Evolutionary conservation across 1,140 invertebrate genomes (phyloP).

Genomic region (Parapsyche elsis): DNA sequence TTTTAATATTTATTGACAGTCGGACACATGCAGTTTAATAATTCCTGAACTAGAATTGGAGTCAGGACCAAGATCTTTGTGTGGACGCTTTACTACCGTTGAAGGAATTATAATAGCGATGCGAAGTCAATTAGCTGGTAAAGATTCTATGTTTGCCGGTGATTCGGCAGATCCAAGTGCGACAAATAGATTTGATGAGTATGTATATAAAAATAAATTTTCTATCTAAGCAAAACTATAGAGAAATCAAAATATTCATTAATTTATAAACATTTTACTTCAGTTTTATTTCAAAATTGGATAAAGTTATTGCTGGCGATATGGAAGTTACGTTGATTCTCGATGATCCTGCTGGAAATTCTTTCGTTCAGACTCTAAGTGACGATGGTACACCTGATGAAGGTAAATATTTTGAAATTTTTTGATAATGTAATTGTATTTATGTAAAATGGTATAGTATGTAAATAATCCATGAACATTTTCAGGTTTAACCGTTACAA

Average conservation of each 20-base stretch:
- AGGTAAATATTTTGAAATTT: conserved; percentile 43
- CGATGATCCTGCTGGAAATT: conserved; percentile 97
- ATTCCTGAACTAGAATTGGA: conserved; percentile 94
- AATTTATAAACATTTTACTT: not conserved
- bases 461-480: not conserved
- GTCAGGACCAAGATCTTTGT: conserved; percentile 84
- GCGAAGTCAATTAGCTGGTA: conserved; percentile 74
- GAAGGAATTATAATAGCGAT: conserved; percentile 84
- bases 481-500: conserved; percentile 76
- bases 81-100: conserved; percentile 94
- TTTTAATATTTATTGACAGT: conserved; percentile 68
- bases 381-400: conserved; percentile 77
- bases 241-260: no score
- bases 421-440: conserved; percentile 15
- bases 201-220: no score
- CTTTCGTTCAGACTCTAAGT: conserved; percentile 90
- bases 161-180: conserved; percentile 75
- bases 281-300: conserved; percentile 76
- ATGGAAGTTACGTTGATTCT: conserved; percentile 81
- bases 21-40: conserved; percentile 88
- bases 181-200: conserved; percentile 67
- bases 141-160: conserved; percentile 76
- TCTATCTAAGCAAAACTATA: not conserved
- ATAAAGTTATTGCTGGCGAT: conserved; percentile 76
- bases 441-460: conserved; percentile 4